phyloP scores from a whole-genome alignment of 2,113 vertebrate species.

The Nothoprocta perdicaria region DNA sequence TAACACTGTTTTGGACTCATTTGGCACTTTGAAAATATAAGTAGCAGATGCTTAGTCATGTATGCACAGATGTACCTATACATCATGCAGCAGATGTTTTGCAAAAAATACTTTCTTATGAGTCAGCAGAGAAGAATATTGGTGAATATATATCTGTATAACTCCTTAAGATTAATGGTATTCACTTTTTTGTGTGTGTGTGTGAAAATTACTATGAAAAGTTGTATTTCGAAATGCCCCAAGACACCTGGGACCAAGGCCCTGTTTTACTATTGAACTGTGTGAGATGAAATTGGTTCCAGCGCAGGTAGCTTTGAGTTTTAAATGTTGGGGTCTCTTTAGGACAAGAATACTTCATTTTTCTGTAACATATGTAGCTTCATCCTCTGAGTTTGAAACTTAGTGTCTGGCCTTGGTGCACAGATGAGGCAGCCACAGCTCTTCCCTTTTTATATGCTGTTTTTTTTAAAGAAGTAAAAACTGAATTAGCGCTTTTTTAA shows the following conservation, averaged over 20 bases:
- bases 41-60: conserved; percentile 16
- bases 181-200: neutral
- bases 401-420: neutral
- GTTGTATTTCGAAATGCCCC: neutral
- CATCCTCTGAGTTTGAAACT: neutral
- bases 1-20: neutral
- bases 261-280: accelerated
- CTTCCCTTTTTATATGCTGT: conserved; percentile 41
- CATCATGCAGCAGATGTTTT: neutral
- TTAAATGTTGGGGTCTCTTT: neutral
- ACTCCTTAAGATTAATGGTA: neutral
- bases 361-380: neutral
- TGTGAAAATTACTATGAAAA: neutral
- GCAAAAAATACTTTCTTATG: neutral
- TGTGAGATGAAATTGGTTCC: neutral
- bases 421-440: neutral
- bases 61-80: neutral
- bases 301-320: neutral
- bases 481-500: conserved; percentile 42
- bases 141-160: neutral
- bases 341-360: neutral
- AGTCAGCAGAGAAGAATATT: neutral
- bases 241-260: neutral
- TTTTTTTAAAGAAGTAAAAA: conserved; percentile 56
- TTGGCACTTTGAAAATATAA: neutral